phyloP scores from a whole-genome alignment of 2,113 vertebrate genomes.

The Microtus richardsoni region DNA sequence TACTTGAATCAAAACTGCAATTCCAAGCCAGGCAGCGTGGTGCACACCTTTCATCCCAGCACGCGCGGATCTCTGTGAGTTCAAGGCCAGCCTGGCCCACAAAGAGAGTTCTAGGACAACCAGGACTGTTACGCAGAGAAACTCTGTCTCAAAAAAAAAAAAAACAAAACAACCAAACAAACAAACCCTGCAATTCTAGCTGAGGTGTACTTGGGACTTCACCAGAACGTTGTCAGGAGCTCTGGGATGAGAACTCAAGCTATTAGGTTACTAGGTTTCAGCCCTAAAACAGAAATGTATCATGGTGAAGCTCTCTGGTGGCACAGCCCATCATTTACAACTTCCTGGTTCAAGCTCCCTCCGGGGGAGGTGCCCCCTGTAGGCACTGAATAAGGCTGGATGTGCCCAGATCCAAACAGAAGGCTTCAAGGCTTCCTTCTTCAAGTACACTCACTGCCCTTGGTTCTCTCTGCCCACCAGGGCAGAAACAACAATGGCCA shows the following conservation, averaged over 20 bases:
- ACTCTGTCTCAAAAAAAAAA: not conserved
- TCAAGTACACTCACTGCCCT: slow-evolving; percentile 42
- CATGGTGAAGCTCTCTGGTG: slow-evolving; percentile 24
- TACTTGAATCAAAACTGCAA: slow-evolving; percentile 75
- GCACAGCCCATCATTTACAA: not conserved
- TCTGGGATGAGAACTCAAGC: not conserved
- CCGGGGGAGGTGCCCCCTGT: slow-evolving; percentile 9
- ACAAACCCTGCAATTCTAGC: not conserved
- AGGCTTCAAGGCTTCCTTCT: slow-evolving; percentile 63
- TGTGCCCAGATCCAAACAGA: slow-evolving; percentile 43
- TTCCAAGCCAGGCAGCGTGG: not conserved
- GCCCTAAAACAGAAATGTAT: slow-evolving; percentile 39
- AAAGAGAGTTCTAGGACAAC: not conserved
- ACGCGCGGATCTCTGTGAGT: not conserved
- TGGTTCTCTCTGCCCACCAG: slow-evolving; percentile 30
- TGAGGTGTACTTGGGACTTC: slow-evolving; percentile 5
- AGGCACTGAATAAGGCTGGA: not conserved
- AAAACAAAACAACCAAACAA: not conserved
- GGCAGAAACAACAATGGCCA: slow-evolving; percentile 58
- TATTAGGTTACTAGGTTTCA: slow-evolving; percentile 38
- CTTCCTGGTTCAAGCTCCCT: slow-evolving; percentile 33
- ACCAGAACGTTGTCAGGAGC: slow-evolving; percentile 51
- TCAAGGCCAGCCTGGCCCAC: not conserved
- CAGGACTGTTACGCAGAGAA: not conserved
- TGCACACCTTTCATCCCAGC: not conserved